Base-by-base conservation (phyloP, 2,888 invertebrate genomes). In the Rhingia rostrata region DNA sequence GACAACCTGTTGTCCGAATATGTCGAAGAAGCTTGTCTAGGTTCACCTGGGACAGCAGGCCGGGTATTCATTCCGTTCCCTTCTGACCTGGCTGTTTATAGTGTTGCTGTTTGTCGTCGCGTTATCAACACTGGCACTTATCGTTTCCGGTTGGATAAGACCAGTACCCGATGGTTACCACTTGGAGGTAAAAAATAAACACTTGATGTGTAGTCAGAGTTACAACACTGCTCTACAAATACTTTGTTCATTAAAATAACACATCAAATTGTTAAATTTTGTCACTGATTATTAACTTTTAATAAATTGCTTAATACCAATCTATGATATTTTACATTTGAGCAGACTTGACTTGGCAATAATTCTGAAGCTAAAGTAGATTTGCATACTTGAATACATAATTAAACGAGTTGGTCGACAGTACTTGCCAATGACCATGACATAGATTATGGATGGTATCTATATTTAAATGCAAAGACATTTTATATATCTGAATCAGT, bases 351-450 rank as follows among this genome's bases (percentile, higher is more conserved):
- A 54, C 41, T 41, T 41, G 51, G 51, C 39, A 51, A 12, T 41
- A 43, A 32, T 66, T 53, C 54, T 43, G 66, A 66, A 66, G 41
- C 66, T 41, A 66, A 66, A 66, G 37, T 43, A 14, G 41, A 69
- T 69, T 58, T 69, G 47, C 58, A 60, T 70, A 70, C 58, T 56
- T 60, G 70, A 47, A 47, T 70, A 49, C 70, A 70, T 70, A 70
- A 70, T 70, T 60, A 47, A 69, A 56, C 69, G 39, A 47, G 56
- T 41, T 54, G 67, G 41, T 67, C 69, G 69, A 58, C 56, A 22
- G 22, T 22, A 56, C 69, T 69, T 69, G 45, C 69, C 56, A 45
- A 69, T 67, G 56, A 58, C 56, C 56, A 53, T 53, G 47, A 43
- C 43, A 54, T 33, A 47, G 54, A 67, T 67, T 63, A 4, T 37